A percentile compares a stretch with the other conserved stretches of the same genome.
These are phyloP conservation scores for Lypha dubia DNA, from an alignment of 2,888 invertebrate species.

Conservation along the genomic window DNA sequence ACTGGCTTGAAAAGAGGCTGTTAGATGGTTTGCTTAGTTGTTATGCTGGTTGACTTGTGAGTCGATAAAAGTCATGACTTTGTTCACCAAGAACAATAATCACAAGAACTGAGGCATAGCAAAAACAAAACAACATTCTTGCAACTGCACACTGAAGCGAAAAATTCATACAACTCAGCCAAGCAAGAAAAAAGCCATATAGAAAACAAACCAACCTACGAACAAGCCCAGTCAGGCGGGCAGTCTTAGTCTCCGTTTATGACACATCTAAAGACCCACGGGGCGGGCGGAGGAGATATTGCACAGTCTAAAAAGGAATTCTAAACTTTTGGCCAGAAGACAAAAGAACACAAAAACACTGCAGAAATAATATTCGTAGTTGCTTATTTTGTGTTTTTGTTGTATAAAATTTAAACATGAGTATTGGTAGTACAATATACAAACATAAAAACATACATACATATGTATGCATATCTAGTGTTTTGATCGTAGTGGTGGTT, in stretches of 20 bases:
- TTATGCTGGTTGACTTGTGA: slow-evolving; percentile 32
- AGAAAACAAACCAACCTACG: slow-evolving; percentile 38
- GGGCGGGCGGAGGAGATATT: slow-evolving; percentile 23
- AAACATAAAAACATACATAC: too few relatives aligned
- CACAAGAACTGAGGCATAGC: slow-evolving; percentile 42
- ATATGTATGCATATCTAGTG: too few relatives aligned
- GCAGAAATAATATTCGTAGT: slow-evolving; percentile 15
- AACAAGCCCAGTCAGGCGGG: slow-evolving; percentile 42
- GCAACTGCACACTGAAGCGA: slow-evolving; percentile 28
- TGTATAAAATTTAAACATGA: background rate
- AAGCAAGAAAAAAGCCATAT: slow-evolving; percentile 26
- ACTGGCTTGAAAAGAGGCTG: slow-evolving; percentile 14
- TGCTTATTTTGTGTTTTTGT: slow-evolving; percentile 10
- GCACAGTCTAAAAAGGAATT: slow-evolving; percentile 57
- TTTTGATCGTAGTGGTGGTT: slow-evolving; percentile 32
- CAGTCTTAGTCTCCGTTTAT: slow-evolving; percentile 39
- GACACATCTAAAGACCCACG: slow-evolving; percentile 19
- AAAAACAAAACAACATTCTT: slow-evolving; percentile 45
- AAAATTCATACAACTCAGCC: slow-evolving; percentile 32
- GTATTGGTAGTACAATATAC: too few relatives aligned
- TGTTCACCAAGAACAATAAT: slow-evolving; percentile 55
- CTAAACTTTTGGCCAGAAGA: slow-evolving; percentile 61
- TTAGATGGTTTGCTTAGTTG: background rate
- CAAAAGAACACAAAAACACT: background rate
- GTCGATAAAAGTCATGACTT: slow-evolving; percentile 60